These are phyloP conservation scores for Lepidocyrtoides sp. DNA, from an alignment of 2,888 invertebrate genomes.

Conservation along the genomic window DNA sequence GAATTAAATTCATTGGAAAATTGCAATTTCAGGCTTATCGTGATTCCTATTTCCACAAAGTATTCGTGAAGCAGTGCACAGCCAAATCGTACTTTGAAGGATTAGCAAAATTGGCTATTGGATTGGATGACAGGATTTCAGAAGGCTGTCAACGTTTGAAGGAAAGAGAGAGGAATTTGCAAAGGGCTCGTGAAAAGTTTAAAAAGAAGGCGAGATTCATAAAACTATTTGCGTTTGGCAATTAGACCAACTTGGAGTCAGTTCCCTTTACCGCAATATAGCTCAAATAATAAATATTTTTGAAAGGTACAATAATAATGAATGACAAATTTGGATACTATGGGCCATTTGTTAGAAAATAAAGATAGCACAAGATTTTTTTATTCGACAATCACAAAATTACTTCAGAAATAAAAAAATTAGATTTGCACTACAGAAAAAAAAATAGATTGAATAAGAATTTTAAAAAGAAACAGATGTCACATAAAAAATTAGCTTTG, in stretches of 20 bases:
- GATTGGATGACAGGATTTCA: slow-evolving; percentile 77
- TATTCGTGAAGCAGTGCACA: slow-evolving; percentile 80
- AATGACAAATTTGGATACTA: neutral
- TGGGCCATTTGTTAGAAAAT: neutral
- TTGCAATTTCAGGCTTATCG: slow-evolving; percentile 80
- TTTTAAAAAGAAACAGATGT: neutral
- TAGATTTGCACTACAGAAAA: too few species aligned
- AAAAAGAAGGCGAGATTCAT: slow-evolving; percentile 64
- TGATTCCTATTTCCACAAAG: slow-evolving; percentile 84
- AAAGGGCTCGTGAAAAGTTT: slow-evolving; percentile 64
- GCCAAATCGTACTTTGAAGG: slow-evolving; percentile 82
- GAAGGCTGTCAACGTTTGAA: slow-evolving; percentile 70
- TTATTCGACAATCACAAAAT: too few species aligned
- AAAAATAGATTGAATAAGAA: neutral
- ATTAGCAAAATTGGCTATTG: slow-evolving; percentile 74
- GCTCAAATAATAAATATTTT: too few species aligned
- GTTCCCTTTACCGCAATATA: neutral
- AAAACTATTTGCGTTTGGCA: slow-evolving; percentile 39
- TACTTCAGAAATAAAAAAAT: too few species aligned
- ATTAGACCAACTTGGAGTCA: neutral
- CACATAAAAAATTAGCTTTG: neutral
- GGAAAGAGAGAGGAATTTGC: slow-evolving; percentile 36
- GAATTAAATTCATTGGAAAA: too few species aligned
- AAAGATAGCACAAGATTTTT: too few species aligned
- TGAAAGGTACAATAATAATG: too few species aligned